Percentiles rank a stretch among this genome's conserved stretches.
These are phyloP conservation scores for Cerastoderma edule DNA, from an alignment of 2,888 invertebrate species.

Conservation along the genomic window DNA sequence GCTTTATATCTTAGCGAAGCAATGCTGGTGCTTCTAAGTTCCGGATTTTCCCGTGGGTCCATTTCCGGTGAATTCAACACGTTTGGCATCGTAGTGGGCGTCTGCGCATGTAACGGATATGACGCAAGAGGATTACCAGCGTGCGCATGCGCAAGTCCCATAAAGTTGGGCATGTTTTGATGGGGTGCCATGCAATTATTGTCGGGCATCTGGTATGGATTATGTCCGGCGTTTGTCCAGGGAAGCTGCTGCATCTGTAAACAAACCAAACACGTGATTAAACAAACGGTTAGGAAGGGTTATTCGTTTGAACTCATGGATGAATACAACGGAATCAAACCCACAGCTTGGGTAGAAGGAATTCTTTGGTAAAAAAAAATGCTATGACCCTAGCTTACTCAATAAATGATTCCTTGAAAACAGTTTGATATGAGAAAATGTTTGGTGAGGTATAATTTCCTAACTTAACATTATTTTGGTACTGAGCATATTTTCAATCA, in stretches of 20 bases:
- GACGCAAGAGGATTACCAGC: slow-evolving; percentile 63
- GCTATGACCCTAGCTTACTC: too few species aligned
- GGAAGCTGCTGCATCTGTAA: slow-evolving; percentile 72
- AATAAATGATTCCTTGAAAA: too few species aligned
- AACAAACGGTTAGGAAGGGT: too few species aligned
- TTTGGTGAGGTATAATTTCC: too few species aligned
- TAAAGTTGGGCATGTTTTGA: slow-evolving; percentile 77
- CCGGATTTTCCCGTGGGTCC: slow-evolving; percentile 71
- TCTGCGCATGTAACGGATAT: slow-evolving; percentile 66
- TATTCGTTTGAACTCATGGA: too few species aligned
- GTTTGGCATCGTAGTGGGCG: slow-evolving; percentile 50
- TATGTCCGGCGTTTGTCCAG: slow-evolving; percentile 67
- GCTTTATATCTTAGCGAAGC: slow-evolving; percentile 81
- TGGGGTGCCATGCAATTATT: slow-evolving; percentile 78
- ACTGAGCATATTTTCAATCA: too few species aligned
- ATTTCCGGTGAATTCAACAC: slow-evolving; percentile 46
- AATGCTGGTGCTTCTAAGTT: slow-evolving; percentile 80
- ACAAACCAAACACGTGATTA: slow-evolving; percentile 6
- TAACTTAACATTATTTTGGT: too few species aligned
- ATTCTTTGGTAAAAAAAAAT: too few species aligned
- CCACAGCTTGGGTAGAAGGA: too few species aligned
- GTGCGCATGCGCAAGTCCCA: slow-evolving; percentile 77
- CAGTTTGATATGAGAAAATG: too few species aligned
- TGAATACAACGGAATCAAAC: too few species aligned
- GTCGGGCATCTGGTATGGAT: slow-evolving; percentile 68